These are phyloP conservation scores for Blomia tropicalis DNA, from an alignment of 2,888 invertebrate genomes.

Conservation along the genomic window DNA sequence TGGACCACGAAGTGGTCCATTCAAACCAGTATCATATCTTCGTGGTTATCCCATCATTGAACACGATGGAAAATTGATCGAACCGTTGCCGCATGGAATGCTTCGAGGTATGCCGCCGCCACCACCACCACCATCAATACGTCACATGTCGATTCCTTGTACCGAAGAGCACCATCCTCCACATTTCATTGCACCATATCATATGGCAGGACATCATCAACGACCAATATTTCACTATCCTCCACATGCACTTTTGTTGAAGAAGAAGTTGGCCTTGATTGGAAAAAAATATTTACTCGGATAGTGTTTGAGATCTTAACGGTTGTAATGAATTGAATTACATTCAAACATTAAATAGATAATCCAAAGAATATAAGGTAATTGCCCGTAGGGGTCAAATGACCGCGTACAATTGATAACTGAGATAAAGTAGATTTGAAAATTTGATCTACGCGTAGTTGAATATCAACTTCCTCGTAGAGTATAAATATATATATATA, in stretches of 20 bases:
- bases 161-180: background rate
- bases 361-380: too few species aligned
- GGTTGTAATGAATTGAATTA: background rate
- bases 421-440: too few species aligned
- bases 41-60: background rate
- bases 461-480: too few species aligned
- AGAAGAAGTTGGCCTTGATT: background rate
- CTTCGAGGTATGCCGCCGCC: background rate
- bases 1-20: background rate
- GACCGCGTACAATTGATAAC: too few species aligned
- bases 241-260: background rate
- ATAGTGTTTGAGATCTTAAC: background rate
- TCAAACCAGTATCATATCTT: background rate
- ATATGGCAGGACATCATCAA: background rate
- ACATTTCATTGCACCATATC: background rate
- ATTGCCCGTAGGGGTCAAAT: too few species aligned
- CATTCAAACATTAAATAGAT: background rate
- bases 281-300: slow-evolving; percentile 9
- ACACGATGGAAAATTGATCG: background rate
- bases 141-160: background rate
- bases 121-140: background rate
- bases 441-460: too few species aligned
- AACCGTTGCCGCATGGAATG: background rate
- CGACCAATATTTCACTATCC: background rate
- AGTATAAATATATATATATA: too few species aligned